Conservation (phyloP, 2,888 invertebrate genomes). For the Macropis europaea region DNA sequence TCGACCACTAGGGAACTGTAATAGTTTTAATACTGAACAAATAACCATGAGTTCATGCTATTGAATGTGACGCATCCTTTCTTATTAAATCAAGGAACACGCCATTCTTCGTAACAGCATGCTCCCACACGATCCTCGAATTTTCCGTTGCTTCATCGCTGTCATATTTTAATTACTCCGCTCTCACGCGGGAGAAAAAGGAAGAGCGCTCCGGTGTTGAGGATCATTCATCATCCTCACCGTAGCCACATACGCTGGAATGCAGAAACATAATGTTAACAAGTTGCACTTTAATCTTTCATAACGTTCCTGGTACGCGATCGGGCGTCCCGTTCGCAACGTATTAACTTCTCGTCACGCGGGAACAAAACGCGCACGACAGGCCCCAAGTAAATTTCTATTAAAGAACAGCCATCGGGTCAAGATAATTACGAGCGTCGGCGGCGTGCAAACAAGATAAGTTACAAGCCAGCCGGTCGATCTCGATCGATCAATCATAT, state of each 20-base stretch:
- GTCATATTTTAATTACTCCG: neutral
- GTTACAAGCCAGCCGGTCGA: constrained; percentile 37
- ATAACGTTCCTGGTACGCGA: constrained; percentile 25
- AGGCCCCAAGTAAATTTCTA: constrained; percentile 26
- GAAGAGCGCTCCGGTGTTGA: neutral
- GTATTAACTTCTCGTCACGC: constrained; percentile 31
- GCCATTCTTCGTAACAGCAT: neutral
- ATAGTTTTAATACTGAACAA: too few species aligned
- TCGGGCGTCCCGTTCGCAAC: constrained; percentile 15
- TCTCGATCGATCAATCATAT: constrained; percentile 47
- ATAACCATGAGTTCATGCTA: too few species aligned
- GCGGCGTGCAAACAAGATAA: constrained; percentile 50
- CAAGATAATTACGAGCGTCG: constrained; percentile 46
- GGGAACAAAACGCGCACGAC: constrained; percentile 16
- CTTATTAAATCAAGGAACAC: too few species aligned
- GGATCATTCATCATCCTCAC: constrained; percentile 26
- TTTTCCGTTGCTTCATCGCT: constrained; percentile 1
- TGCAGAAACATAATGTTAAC: constrained; percentile 33
- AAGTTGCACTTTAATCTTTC: constrained; percentile 30
- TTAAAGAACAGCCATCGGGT: constrained; percentile 24
- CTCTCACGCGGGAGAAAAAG: neutral
- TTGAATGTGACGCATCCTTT: neutral
- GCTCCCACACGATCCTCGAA: neutral
- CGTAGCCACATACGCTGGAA: constrained; percentile 34
- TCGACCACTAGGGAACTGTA: too few species aligned